Percentiles rank a stretch among this genome's conserved stretches.
These are phyloP conservation scores for Camponotus pennsylvanicus DNA, from an alignment of 1,140 invertebrate genomes.

Conservation along the genomic window DNA sequence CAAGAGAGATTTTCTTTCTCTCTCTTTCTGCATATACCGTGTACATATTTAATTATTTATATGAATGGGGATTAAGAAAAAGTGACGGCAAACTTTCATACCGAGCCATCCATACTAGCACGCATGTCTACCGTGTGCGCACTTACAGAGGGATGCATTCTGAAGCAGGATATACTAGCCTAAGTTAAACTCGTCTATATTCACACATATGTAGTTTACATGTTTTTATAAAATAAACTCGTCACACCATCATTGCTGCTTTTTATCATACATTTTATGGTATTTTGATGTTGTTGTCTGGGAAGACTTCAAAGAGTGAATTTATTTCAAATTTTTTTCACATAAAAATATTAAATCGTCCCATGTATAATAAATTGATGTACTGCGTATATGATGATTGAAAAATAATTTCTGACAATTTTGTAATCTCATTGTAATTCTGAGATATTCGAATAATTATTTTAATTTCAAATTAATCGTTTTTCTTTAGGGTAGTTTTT, in stretches of 20 bases:
- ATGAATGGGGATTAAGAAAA: constrained; percentile 68
- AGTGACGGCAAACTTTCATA: constrained; percentile 60
- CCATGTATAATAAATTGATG: neutral
- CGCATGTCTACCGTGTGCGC: constrained; percentile 24
- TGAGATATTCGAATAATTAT: too few relatives aligned
- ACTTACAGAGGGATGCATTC: constrained; percentile 28
- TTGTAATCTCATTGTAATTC: too few relatives aligned
- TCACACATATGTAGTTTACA: constrained; percentile 80
- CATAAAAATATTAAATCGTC: neutral
- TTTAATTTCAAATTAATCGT: neutral
- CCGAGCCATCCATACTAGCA: constrained; percentile 75
- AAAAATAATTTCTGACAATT: too few relatives aligned
- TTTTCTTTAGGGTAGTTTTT: too few relatives aligned
- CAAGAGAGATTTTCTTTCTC: neutral
- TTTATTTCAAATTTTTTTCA: neutral
- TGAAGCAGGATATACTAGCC: constrained; percentile 63
- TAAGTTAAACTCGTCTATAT: constrained; percentile 77
- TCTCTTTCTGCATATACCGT: constrained; percentile 30
- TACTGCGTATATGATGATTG: too few relatives aligned
- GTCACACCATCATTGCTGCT: constrained; percentile 56
- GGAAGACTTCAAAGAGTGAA: neutral
- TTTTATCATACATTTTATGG: neutral
- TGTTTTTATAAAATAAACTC: constrained; percentile 82
- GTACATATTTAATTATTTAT: constrained; percentile 77
- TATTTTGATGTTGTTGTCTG: neutral